Percentiles rank a stretch among this genome's conserved stretches.
These are phyloP conservation scores for Perithous albicinctus DNA, from an alignment of 2,888 invertebrate species.

Conservation along the genomic window DNA sequence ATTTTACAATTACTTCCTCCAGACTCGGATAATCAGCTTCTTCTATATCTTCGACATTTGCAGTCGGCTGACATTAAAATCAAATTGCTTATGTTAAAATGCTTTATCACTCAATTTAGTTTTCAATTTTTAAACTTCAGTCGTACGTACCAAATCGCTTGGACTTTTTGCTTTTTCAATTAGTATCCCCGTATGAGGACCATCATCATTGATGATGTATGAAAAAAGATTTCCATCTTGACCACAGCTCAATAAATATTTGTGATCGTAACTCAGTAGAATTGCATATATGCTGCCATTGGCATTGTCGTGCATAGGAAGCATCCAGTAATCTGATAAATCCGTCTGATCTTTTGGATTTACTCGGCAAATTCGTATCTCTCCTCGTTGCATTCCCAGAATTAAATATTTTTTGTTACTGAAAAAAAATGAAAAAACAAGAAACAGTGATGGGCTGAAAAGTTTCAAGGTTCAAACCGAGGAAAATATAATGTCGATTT, in stretches of 20 bases:
- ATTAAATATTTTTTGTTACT: conserved; percentile 85
- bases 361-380: conserved; percentile 86
- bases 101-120: neutral
- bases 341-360: conserved; percentile 86
- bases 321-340: conserved; percentile 88
- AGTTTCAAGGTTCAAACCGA: neutral
- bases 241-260: conserved; percentile 88
- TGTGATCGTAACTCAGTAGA: conserved; percentile 87
- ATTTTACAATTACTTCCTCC: conserved; percentile 90
- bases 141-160: conserved; percentile 62
- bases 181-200: conserved; percentile 22
- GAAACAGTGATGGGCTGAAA: neutral
- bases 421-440: conserved; percentile 12
- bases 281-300: conserved; percentile 89
- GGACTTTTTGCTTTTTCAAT: conserved; percentile 59
- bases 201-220: conserved; percentile 84
- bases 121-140: neutral
- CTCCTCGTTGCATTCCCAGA: conserved; percentile 88
- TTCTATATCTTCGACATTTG: conserved; percentile 82
- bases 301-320: conserved; percentile 91
- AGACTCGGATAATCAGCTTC: conserved; percentile 84
- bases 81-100: neutral
- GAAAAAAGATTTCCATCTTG: conserved; percentile 92
- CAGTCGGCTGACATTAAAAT: conserved; percentile 45
- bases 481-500: conserved; percentile 71